Evolutionary conservation across 2,113 vertebrate genomes (phyloP), one percentile per base, ranked within the genome.

Genomic region (Seriola dumerili): DNA sequence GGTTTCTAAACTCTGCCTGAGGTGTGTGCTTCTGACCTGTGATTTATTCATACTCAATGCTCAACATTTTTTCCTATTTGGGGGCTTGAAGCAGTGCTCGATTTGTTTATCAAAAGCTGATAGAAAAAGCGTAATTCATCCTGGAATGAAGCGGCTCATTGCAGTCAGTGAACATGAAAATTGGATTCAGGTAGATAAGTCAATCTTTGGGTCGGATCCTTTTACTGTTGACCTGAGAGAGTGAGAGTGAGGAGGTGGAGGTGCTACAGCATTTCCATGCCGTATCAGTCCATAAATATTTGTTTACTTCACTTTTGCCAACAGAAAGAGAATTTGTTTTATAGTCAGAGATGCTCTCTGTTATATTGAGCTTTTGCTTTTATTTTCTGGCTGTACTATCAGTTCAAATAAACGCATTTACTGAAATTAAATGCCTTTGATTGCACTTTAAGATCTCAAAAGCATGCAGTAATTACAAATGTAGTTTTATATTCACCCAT

Each of bases 101-200:
- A 92, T 93, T 92, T 95, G 94, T 95, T 95, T 95, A 95, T 94
- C 92, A 89, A 94, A 91, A 92, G 90, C 91, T 91, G 93, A 94
- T 94, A 94, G 88, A 92, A 92, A 94, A 90, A 86, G 85, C 50
- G 87, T 94, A 94, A 94, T 94, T 94, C 93, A 94, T 95, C 93
- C 90, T 84, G 91, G 91, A 91, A 89, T 91, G 92, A 92, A 90
- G 89, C 85, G 42, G 78, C 93, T 94, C 94, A 92, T 89, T 93
- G 92, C 92, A 94, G 92, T 91, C 94, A 94, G 91, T 95, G 93
- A 95, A 94, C 94, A 94, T 92, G 93, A 95, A 95, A 94, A 95
- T 95, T 95, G 94, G 93, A 94, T 95, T 94, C 93, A 93, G 93
- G 90, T 89, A 95, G 93, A 95, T 95, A 95, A 95, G 92, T 95